phyloP scores from a whole-genome alignment of 64 coral and sea anemone species.

The Catalaphyllia jardinei region DNA sequence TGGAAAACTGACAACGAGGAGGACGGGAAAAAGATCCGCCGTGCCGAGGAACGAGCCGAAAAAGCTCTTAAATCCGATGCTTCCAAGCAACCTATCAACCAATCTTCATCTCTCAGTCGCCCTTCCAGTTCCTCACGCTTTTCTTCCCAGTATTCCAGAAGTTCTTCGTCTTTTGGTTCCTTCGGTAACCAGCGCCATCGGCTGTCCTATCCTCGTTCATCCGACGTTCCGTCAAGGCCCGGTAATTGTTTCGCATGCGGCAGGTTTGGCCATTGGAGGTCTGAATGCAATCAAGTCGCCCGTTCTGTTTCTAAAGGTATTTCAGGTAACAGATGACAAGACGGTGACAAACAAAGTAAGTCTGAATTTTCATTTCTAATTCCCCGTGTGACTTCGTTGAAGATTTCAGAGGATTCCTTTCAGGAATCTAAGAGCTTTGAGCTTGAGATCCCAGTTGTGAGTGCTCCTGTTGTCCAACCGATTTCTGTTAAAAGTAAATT shows the following conservation, averaged over 20 bases:
- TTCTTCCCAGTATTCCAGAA: neutral
- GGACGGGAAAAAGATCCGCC: constrained; percentile 44
- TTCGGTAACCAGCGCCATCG: neutral
- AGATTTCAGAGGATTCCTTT: neutral
- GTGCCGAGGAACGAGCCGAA: constrained; percentile 55
- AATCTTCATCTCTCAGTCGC: neutral
- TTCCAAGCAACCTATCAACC: constrained; percentile 27
- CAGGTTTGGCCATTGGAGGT: constrained; percentile 56
- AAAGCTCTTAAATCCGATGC: constrained; percentile 28
- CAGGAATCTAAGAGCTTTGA: neutral
- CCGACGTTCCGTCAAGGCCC: constrained; percentile 1
- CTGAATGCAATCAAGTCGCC: constrained; percentile 17
- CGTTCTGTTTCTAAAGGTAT: neutral
- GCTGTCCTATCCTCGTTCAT: neutral
- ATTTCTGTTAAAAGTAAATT: neutral
- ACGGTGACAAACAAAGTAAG: neutral
- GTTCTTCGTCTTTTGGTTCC: constrained; percentile 7
- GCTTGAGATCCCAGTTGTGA: neutral
- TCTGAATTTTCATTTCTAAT: neutral
- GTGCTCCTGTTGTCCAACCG: neutral
- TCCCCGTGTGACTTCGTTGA: neutral
- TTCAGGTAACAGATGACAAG: constrained; percentile 19
- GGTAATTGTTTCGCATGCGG: constrained; percentile 60
- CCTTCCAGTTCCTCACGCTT: neutral
- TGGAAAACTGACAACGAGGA: constrained; percentile 40